phyloP scores from a whole-genome alignment of 2,113 vertebrate species.

The Rhizomys pruinosus region DNA sequence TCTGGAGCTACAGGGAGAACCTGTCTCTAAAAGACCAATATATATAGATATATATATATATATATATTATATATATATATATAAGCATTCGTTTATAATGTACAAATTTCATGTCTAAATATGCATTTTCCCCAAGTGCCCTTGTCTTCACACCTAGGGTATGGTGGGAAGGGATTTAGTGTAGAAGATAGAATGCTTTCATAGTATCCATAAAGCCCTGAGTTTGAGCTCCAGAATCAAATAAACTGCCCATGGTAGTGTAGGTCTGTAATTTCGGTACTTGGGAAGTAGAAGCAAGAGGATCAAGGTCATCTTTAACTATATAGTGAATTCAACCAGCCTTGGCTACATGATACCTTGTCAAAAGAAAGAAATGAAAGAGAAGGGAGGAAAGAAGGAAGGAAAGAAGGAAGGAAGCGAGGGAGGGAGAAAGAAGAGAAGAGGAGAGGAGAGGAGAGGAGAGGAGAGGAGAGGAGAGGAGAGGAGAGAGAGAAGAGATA shows the following conservation, averaged over 20 bases:
- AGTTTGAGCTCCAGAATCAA: neutral
- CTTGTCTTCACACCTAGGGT: neutral
- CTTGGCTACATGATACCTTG: neutral
- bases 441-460: no score
- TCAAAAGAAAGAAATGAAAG: no score
- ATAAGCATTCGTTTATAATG: neutral
- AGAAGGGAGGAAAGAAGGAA: no score
- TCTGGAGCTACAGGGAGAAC: no score
- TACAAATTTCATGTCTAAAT: neutral
- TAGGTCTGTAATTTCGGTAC: neutral
- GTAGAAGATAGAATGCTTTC: neutral
- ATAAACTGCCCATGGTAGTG: neutral
- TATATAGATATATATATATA: no score
- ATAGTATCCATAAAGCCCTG: no score
- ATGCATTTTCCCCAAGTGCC: neutral
- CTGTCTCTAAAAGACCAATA: no score
- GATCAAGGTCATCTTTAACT: neutral
- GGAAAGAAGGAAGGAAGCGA: no score
- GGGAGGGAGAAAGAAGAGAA: no score
- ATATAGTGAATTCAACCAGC: neutral
- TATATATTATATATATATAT: no score
- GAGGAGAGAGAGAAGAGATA: no score
- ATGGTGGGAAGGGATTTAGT: neutral
- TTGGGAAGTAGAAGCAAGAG: neutral
- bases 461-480: no score